phyloP scores from a whole-genome alignment of 2,888 invertebrate genomes.

The Xanthostigma xanthostigma region DNA sequence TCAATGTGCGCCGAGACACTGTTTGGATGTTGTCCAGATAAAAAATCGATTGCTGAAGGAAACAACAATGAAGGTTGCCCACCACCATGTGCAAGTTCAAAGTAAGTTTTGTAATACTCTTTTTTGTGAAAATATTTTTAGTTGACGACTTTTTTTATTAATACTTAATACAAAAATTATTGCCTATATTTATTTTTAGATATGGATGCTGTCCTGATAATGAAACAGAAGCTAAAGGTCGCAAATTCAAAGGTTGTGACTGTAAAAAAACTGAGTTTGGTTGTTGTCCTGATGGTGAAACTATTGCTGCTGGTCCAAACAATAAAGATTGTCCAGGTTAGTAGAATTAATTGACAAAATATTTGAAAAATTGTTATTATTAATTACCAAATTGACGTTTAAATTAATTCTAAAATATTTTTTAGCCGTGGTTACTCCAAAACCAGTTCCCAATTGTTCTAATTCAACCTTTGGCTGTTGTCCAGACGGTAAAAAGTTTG shows the following conservation, averaged over 20 bases:
- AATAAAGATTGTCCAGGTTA: constrained; percentile 33
- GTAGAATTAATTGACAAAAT: too few species aligned
- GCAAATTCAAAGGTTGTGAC: constrained; percentile 7
- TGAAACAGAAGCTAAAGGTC: constrained; percentile 41
- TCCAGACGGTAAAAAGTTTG: constrained; percentile 44
- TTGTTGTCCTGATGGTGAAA: constrained; percentile 56
- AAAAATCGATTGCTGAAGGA: constrained; percentile 60
- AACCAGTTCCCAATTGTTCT: constrained; percentile 30
- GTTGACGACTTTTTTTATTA: background rate
- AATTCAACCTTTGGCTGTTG: constrained; percentile 59
- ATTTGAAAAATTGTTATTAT: constrained; percentile 11
- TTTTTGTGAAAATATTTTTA: background rate
- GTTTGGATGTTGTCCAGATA: constrained; percentile 79
- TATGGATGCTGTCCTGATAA: constrained; percentile 81
- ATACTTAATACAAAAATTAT: background rate
- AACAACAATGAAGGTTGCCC: constrained; percentile 72
- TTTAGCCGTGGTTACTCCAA: constrained; percentile 11
- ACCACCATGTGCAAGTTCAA: constrained; percentile 38
- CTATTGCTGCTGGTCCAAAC: constrained; percentile 46
- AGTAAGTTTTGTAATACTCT: constrained; percentile 24
- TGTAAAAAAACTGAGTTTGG: constrained; percentile 31
- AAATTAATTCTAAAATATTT: background rate
- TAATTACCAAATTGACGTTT: background rate
- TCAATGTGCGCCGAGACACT: constrained; percentile 59
- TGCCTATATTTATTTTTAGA: constrained; percentile 26